A percentile compares a stretch with the other conserved stretches of the same genome.
phyloP scores from a whole-genome alignment of 2,888 invertebrate species.

The Octonoba sinensis region DNA sequence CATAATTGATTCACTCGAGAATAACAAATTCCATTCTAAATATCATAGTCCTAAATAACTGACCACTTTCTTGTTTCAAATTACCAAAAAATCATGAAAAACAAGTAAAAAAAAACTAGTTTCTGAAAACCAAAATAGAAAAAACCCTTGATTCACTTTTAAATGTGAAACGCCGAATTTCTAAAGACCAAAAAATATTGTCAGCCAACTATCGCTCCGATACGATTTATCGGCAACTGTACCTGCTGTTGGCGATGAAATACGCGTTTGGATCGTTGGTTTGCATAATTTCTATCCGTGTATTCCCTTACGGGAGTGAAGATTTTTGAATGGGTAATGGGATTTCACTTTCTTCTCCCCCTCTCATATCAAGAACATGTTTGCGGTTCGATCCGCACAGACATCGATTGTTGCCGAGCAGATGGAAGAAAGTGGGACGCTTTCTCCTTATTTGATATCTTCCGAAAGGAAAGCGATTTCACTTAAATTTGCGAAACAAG shows the following conservation, averaged over 20 bases:
- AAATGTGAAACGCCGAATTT: too few species aligned
- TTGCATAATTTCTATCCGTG: slow-evolving; percentile 59
- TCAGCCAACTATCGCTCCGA: slow-evolving; percentile 49
- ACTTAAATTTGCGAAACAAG: too few species aligned
- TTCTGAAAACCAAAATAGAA: too few species aligned
- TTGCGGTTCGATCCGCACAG: slow-evolving; percentile 43
- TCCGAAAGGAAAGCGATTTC: too few species aligned
- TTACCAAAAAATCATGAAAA: too few species aligned
- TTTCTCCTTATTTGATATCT: too few species aligned
- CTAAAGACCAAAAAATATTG: slow-evolving; percentile 34
- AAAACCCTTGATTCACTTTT: too few species aligned
- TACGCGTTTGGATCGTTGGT: slow-evolving; percentile 59
- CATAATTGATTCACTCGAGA: too few species aligned
- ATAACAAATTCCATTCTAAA: too few species aligned
- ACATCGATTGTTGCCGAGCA: slow-evolving; percentile 37
- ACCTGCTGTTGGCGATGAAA: slow-evolving; percentile 58
- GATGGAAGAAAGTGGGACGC: slow-evolving; percentile 29
- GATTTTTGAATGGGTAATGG: slow-evolving; percentile 39
- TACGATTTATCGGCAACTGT: slow-evolving; percentile 51
- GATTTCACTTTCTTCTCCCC: slow-evolving; percentile 32
- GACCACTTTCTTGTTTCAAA: too few species aligned
- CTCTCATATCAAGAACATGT: slow-evolving; percentile 30
- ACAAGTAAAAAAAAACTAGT: too few species aligned
- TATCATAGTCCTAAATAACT: too few species aligned
- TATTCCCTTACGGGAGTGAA: slow-evolving; percentile 18